These are phyloP conservation scores for Troides oblongomaculatus DNA, from an alignment of 2,888 invertebrate genomes.

Conservation along the genomic window DNA sequence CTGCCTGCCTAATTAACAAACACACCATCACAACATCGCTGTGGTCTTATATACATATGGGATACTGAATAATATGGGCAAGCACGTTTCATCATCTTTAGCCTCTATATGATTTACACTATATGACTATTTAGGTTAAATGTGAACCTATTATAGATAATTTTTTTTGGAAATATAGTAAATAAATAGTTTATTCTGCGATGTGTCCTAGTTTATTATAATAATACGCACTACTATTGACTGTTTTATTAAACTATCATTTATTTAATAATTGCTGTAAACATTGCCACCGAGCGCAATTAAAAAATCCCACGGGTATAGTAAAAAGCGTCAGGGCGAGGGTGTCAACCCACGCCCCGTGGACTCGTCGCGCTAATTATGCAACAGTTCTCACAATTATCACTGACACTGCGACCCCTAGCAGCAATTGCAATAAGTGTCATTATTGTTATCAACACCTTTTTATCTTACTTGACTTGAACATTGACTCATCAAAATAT, in stretches of 20 bases:
- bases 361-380: conserved; percentile 74
- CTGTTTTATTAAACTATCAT: neutral
- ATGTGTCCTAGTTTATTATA: neutral
- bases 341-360: conserved; percentile 70
- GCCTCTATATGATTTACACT: too few relatives aligned
- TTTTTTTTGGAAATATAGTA: neutral
- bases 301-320: conserved; percentile 72
- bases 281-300: conserved; percentile 50
- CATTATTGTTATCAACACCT: conserved; percentile 17
- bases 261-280: conserved; percentile 41
- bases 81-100: too few relatives aligned
- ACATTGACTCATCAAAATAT: conserved; percentile 7
- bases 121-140: neutral
- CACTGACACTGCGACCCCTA: conserved; percentile 46
- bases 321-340: conserved; percentile 53
- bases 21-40: too few relatives aligned
- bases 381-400: conserved; percentile 78
- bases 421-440: conserved; percentile 32
- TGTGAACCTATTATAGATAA: neutral
- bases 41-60: too few relatives aligned
- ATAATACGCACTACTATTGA: neutral
- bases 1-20: too few relatives aligned
- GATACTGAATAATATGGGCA: too few relatives aligned
- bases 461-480: conserved; percentile 15
- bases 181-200: neutral